Conservation (phyloP, 2,888 invertebrate genomes). For the Drepanosiphum platanoidis region DNA sequence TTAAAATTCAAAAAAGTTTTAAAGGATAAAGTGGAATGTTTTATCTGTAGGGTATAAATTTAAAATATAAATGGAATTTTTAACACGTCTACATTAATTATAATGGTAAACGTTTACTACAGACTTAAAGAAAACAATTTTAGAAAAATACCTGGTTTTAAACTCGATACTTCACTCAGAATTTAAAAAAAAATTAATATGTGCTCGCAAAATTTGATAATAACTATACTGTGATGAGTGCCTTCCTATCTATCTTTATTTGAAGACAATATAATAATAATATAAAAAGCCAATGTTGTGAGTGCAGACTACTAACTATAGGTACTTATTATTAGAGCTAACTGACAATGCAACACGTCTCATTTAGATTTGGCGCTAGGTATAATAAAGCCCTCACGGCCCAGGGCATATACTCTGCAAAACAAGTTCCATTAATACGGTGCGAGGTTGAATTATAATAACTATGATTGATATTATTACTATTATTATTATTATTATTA, state of each 20-base stretch:
- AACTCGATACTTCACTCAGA: background rate
- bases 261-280: slow-evolving; percentile 8
- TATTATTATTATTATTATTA: slow-evolving; percentile 1
- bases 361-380: slow-evolving; percentile 22
- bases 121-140: too few species aligned
- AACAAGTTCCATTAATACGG: slow-evolving; percentile 36
- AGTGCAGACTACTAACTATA: background rate
- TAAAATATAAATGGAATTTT: too few species aligned
- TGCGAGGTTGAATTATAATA: slow-evolving; percentile 27
- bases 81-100: too few species aligned
- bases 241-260: too few species aligned
- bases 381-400: too few species aligned
- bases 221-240: background rate
- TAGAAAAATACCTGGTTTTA: too few species aligned
- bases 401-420: background rate
- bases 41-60: background rate
- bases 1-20: too few species aligned
- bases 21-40: background rate
- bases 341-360: slow-evolving; percentile 46
- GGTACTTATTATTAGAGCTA: background rate
- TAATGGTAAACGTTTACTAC: too few species aligned
- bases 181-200: background rate
- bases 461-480: background rate
- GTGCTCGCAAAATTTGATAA: slow-evolving; percentile 13
- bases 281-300: background rate